These are phyloP conservation scores for Sinonovacula constricta DNA, from an alignment of 1,140 invertebrate species.

Conservation along the genomic window DNA sequence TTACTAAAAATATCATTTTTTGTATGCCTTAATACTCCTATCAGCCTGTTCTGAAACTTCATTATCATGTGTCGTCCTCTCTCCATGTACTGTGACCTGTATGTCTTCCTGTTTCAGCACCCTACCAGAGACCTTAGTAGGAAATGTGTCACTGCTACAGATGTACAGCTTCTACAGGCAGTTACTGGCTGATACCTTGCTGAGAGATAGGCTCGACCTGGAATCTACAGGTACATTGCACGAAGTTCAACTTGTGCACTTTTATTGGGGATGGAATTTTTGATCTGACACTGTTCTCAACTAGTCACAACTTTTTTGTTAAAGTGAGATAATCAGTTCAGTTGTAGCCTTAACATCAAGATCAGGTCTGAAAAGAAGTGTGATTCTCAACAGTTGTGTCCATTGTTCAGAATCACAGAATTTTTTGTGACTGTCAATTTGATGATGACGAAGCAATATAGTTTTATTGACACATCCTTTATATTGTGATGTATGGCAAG, in stretches of 20 bases:
- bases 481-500: too few relatives aligned
- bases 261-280: not conserved
- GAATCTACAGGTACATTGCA: slow-evolving; percentile 32
- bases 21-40: too few relatives aligned
- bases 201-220: slow-evolving; percentile 43
- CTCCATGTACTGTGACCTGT: too few relatives aligned
- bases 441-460: too few relatives aligned
- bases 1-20: too few relatives aligned
- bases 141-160: slow-evolving; percentile 36
- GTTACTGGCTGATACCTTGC: slow-evolving; percentile 38
- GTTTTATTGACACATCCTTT: too few relatives aligned
- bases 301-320: not conserved
- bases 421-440: too few relatives aligned
- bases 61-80: too few relatives aligned
- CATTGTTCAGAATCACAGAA: not conserved
- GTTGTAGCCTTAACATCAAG: not conserved
- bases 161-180: slow-evolving; percentile 49
- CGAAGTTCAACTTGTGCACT: not conserved
- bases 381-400: not conserved
- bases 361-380: not conserved
- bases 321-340: not conserved
- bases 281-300: not conserved
- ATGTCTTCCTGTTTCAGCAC: slow-evolving; percentile 20
- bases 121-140: slow-evolving; percentile 41
- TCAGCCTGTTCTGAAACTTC: too few relatives aligned